Percentiles rank a stretch among this genome's conserved stretches.
Evolutionary conservation across 2,797 vertebrate genomes (phyloP).

Genomic region (Aplochiton taeniatus): DNA sequence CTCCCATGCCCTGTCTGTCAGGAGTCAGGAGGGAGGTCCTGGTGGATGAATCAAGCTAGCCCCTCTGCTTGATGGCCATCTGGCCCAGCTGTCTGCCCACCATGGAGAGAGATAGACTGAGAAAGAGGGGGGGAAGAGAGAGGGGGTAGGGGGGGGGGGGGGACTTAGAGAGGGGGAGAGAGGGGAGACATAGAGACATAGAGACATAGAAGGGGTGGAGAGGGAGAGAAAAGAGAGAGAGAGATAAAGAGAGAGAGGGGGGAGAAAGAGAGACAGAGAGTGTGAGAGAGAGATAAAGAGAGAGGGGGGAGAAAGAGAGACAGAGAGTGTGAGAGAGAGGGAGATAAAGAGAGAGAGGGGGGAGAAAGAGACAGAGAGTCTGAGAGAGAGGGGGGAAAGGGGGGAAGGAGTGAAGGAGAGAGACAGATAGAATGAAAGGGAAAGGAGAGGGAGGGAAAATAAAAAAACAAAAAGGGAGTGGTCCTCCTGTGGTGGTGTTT

Average conservation of each 20-base stretch:
- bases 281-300: not conserved
- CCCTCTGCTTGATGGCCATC: constrained; percentile 46
- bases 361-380: constrained; percentile 1
- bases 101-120: not conserved
- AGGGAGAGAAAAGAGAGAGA: constrained; percentile 7
- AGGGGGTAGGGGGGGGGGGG: not conserved
- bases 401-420: constrained; percentile 19
- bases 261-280: constrained; percentile 18
- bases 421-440: not conserved
- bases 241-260: not conserved
- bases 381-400: not conserved
- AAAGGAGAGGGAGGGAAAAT: constrained; percentile 2
- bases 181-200: constrained; percentile 26
- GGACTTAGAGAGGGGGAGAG: too few species aligned
- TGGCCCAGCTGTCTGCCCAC: not conserved
- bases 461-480: too few species aligned
- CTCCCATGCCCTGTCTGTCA: constrained; percentile 27
- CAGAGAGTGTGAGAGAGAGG: not conserved
- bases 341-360: not conserved
- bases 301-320: not conserved
- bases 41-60: constrained; percentile 58
- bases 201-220: not conserved
- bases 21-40: constrained; percentile 49
- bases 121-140: not conserved
- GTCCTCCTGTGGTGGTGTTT: too few species aligned